Percentiles rank a stretch among this genome's conserved stretches.
phyloP scores from a whole-genome alignment of 2,113 vertebrate species.

The Mustelus asterias region DNA sequence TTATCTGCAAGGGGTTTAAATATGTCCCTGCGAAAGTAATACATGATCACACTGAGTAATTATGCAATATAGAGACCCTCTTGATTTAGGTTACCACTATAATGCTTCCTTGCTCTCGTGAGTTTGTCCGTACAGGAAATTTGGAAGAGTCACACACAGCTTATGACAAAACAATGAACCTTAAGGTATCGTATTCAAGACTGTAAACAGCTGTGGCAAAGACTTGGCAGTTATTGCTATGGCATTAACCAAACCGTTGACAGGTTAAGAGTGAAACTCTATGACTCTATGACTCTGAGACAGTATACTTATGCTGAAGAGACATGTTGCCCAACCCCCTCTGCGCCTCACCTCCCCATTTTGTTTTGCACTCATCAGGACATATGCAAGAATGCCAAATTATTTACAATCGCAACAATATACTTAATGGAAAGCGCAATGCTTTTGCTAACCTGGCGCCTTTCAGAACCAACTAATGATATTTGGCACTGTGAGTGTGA shows the following conservation, averaged over 20 bases:
- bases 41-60: neutral
- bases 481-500: slow-evolving; percentile 12
- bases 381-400: neutral
- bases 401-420: neutral
- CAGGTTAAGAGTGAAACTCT: neutral
- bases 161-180: neutral
- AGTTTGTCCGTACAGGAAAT: neutral
- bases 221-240: neutral
- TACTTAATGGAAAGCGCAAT: neutral
- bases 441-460: slow-evolving; percentile 3
- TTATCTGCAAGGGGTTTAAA: neutral
- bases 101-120: no score
- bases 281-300: no score
- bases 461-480: slow-evolving; percentile 11
- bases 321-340: neutral
- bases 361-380: neutral
- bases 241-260: neutral
- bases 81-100: no score
- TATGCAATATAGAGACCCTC: neutral
- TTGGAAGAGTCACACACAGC: no score
- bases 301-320: neutral
- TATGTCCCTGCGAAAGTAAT: neutral
- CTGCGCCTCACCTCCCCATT: neutral
- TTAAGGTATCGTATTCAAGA: neutral
- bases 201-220: neutral